Percentiles rank a stretch among this genome's conserved stretches.
These are phyloP conservation scores for Cottus gobio DNA, from an alignment of 2,113 vertebrate genomes.

Conservation along the genomic window DNA sequence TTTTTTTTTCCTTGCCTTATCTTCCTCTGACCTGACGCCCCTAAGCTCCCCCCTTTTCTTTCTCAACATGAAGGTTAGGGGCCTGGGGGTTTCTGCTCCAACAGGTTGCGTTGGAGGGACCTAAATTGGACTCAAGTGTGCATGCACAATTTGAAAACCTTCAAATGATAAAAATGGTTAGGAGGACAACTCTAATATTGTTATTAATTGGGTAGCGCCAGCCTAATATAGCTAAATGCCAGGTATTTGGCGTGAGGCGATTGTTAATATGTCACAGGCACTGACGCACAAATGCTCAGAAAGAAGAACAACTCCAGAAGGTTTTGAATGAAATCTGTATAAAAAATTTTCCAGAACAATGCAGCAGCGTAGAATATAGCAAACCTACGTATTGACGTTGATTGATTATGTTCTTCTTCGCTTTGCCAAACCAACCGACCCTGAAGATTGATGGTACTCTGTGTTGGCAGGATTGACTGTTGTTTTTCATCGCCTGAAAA, in stretches of 20 bases:
- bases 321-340: not conserved
- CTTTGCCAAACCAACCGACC: constrained; percentile 36
- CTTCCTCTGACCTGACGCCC: constrained; percentile 16
- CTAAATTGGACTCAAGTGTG: not conserved
- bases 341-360: not conserved
- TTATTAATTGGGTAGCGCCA: not conserved
- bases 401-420: constrained; percentile 45
- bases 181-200: not conserved
- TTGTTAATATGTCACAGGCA: not conserved
- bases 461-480: constrained; percentile 44
- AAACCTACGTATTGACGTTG: constrained; percentile 33
- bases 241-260: not conserved
- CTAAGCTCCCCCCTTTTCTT: not conserved
- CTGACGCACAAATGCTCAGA: not conserved
- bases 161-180: not conserved
- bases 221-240: not conserved
- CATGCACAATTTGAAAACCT: not conserved
- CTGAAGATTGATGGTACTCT: constrained; percentile 38
- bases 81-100: not conserved
- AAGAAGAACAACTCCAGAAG: not conserved
- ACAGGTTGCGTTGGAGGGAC: not conserved
- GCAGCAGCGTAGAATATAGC: constrained; percentile 2
- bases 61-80: not conserved
- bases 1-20: constrained; percentile 26
- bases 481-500: constrained; percentile 55